Evolutionary conservation across 2,797 vertebrate genomes (phyloP).

Genomic region (Micrastur ruficollis): DNA sequence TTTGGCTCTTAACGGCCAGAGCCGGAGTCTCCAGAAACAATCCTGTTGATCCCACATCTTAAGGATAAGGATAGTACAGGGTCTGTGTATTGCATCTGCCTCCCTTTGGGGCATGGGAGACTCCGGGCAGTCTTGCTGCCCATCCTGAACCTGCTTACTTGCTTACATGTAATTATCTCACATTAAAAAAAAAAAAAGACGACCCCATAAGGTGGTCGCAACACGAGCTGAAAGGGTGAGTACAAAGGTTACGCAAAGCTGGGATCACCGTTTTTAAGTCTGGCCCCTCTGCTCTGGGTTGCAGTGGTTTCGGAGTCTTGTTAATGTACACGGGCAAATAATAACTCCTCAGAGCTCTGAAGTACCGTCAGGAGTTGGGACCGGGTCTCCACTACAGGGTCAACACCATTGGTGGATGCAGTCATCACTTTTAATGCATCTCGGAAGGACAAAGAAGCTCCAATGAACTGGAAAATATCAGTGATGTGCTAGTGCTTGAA

Average conservation of each 20-base stretch:
- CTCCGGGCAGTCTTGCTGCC: background rate
- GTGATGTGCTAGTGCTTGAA: background rate
- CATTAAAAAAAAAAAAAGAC: background rate
- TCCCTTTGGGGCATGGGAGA: background rate
- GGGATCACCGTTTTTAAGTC: background rate
- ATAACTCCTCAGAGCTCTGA: background rate
- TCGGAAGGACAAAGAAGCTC: conserved; percentile 10
- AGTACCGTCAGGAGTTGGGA: background rate
- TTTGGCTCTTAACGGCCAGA: background rate
- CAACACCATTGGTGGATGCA: background rate
- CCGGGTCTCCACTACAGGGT: background rate
- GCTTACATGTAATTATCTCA: background rate
- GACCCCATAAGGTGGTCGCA: background rate
- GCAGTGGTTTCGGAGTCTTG: background rate
- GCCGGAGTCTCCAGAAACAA: background rate
- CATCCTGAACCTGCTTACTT: background rate
- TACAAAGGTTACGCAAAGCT: background rate
- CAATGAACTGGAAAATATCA: background rate
- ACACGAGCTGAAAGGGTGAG: background rate
- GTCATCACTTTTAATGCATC: background rate
- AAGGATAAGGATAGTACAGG: background rate
- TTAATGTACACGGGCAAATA: background rate
- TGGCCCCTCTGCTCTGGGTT: background rate
- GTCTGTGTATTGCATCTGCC: background rate
- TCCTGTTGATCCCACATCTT: background rate